These are phyloP conservation scores for Oryzias curvinotus DNA, from an alignment of 2,113 vertebrate species.

Conservation along the genomic window DNA sequence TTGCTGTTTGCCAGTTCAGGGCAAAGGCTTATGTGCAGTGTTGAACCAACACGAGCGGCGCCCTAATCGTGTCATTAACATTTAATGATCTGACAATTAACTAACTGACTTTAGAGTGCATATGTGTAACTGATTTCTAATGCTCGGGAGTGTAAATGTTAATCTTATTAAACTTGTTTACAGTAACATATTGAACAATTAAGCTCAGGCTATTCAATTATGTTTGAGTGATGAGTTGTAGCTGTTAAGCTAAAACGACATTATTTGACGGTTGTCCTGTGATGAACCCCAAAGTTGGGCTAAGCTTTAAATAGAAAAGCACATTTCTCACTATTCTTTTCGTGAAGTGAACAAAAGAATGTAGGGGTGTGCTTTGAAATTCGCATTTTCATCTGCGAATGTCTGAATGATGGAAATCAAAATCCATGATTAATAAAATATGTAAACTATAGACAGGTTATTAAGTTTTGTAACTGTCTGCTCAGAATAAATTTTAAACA, in stretches of 20 bases:
- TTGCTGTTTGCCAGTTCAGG: constrained; percentile 55
- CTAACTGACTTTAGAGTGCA: constrained; percentile 36
- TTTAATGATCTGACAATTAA: constrained; percentile 67
- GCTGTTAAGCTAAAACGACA: constrained; percentile 27
- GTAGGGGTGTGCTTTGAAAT: no score
- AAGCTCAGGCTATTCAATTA: constrained; percentile 55
- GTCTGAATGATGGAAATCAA: no score
- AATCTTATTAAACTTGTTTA: constrained; percentile 64
- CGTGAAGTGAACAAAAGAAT: no score
- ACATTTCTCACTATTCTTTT: no score
- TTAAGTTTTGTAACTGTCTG: no score
- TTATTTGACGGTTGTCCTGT: constrained; percentile 8
- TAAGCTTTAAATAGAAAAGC: background rate
- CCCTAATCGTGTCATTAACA: constrained; percentile 62
- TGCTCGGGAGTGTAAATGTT: constrained; percentile 51
- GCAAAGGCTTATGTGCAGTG: constrained; percentile 17
- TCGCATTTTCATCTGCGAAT: no score
- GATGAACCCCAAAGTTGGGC: background rate
- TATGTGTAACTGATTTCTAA: constrained; percentile 47
- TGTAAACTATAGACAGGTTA: no score
- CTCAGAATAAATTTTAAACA: no score
- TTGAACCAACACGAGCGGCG: constrained; percentile 41
- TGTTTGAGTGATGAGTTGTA: constrained; percentile 42
- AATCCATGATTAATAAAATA: no score
- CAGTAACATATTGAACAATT: constrained; percentile 55